These are phyloP conservation scores for Patella ulyssiponensis DNA, from an alignment of 2,888 invertebrate species.

Conservation along the genomic window DNA sequence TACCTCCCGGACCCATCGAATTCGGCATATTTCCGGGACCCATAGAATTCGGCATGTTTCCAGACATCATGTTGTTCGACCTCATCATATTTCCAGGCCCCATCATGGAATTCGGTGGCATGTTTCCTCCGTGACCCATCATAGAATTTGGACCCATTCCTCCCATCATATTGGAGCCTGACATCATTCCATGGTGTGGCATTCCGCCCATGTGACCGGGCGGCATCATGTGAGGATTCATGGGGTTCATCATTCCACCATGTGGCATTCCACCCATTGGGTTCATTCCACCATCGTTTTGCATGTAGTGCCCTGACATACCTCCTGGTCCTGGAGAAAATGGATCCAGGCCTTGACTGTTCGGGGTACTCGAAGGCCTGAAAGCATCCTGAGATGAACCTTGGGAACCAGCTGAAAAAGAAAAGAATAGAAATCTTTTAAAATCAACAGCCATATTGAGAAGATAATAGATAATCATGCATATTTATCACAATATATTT, in stretches of 20 bases:
- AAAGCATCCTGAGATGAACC: conserved; percentile 63
- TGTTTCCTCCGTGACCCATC: conserved; percentile 42
- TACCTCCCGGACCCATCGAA: conserved; percentile 14
- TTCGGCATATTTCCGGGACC: conserved; percentile 29
- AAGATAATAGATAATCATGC: background rate
- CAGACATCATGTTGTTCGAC: conserved; percentile 39
- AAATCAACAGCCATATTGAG: background rate
- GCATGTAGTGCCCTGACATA: conserved; percentile 50
- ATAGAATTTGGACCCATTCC: conserved; percentile 37
- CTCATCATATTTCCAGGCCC: conserved; percentile 25
- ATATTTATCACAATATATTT: background rate
- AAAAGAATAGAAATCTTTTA: background rate
- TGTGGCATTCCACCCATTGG: conserved; percentile 49
- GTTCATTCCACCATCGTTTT: conserved; percentile 54
- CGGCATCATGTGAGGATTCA: conserved; percentile 68
- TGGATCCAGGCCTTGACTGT: conserved; percentile 50
- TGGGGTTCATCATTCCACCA: conserved; percentile 60
- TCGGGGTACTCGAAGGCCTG: conserved; percentile 57
- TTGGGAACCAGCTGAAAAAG: conserved; percentile 59
- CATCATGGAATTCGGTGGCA: conserved; percentile 30
- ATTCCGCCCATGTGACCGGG: conserved; percentile 32
- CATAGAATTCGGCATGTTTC: conserved; percentile 20
- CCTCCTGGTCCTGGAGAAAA: conserved; percentile 43
- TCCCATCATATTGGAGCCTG: conserved; percentile 43
- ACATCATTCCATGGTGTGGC: conserved; percentile 49